Conservation (phyloP, 2,113 vertebrate species). For the Tenebrosternarchus preto region DNA sequence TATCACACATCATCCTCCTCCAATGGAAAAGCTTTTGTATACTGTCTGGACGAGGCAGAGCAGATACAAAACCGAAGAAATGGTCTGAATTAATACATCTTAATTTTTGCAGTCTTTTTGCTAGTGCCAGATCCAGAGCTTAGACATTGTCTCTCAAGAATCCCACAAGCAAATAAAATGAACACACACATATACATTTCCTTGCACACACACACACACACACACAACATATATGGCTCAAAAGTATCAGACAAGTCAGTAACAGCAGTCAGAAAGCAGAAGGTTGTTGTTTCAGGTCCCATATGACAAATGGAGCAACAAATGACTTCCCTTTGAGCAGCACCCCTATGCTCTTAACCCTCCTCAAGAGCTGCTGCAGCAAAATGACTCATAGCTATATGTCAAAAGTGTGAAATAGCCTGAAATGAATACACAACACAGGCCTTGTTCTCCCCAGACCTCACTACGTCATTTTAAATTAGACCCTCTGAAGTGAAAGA, state of each 20-base stretch:
- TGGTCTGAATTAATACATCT: conserved; percentile 1
- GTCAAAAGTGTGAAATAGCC: neutral
- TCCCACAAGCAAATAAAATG: too few relatives aligned
- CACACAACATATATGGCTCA: conserved; percentile 11
- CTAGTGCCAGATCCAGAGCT: too few relatives aligned
- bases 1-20: conserved; percentile 48
- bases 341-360: neutral
- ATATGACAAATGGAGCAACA: conserved; percentile 2
- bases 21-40: conserved; percentile 46
- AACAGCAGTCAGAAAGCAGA: neutral
- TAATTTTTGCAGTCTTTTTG: neutral
- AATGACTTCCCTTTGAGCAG: conserved; percentile 21
- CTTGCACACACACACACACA: conserved; percentile 40
- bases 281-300: neutral
- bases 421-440: neutral
- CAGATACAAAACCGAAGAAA: conserved; percentile 37
- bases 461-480: conserved; percentile 45
- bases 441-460: conserved; percentile 4
- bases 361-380: neutral
- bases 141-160: too few relatives aligned
- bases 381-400: neutral
- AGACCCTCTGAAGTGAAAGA: conserved; percentile 29
- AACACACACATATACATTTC: neutral
- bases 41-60: conserved; percentile 2
- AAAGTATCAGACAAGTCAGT: neutral